Percentiles rank a stretch among this genome's conserved stretches.
Evolutionary conservation across 2,888 invertebrate genomes (phyloP).

Genomic region (Perizoma affinitatum): DNA sequence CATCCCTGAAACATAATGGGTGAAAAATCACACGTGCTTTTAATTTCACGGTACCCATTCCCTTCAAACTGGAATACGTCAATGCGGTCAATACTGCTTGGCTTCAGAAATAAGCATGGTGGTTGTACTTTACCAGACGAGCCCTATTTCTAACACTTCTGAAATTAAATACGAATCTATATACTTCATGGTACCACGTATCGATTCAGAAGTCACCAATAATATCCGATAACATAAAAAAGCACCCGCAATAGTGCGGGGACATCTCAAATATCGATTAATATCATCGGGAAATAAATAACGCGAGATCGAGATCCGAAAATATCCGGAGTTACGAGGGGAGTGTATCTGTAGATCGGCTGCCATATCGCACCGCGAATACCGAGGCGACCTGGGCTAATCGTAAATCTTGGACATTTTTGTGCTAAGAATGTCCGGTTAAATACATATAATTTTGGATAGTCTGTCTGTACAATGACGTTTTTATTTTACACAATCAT

Average conservation of each 20-base stretch:
- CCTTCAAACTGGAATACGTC: too few relatives aligned
- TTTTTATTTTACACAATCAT: slow-evolving; percentile 1
- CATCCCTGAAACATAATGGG: too few relatives aligned
- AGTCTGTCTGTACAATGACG: slow-evolving; percentile 22
- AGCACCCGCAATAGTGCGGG: slow-evolving; percentile 46
- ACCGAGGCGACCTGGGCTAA: slow-evolving; percentile 48
- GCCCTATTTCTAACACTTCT: not conserved
- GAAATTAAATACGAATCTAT: not conserved
- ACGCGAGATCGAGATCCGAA: slow-evolving; percentile 62
- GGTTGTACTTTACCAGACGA: not conserved
- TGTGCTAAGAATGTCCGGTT: slow-evolving; percentile 45
- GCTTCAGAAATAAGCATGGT: not conserved
- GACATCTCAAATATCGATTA: slow-evolving; percentile 63
- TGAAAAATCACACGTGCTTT: too few relatives aligned
- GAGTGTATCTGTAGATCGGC: slow-evolving; percentile 43
- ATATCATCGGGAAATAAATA: slow-evolving; percentile 65
- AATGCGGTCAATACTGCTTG: too few relatives aligned
- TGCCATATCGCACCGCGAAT: slow-evolving; percentile 48
- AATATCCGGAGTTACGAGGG: slow-evolving; percentile 59
- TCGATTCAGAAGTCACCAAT: slow-evolving; percentile 32
- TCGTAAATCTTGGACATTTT: slow-evolving; percentile 67
- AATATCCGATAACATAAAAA: slow-evolving; percentile 37
- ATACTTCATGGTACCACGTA: slow-evolving; percentile 11
- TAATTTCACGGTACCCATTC: too few relatives aligned
- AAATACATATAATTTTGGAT: slow-evolving; percentile 6